Evolutionary conservation across 2,113 vertebrate genomes (phyloP), one percentile per base, ranked within the genome.

Genomic region (Poeciliopsis occidentalis): DNA sequence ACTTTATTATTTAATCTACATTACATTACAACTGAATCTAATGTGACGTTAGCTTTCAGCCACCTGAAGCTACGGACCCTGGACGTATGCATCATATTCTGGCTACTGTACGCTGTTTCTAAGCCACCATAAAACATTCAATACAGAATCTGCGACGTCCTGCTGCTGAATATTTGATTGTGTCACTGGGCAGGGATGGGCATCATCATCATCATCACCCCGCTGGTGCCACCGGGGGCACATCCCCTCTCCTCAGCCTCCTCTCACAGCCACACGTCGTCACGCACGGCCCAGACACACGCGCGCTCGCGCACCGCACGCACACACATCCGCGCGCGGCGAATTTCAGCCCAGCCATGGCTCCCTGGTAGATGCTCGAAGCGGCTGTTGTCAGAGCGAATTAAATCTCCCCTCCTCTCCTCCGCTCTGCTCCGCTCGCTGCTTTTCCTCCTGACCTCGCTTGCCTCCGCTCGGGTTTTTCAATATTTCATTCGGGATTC

Each of bases 401-500:
- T 93, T 89, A 89, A 86, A 91, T 89, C 89, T 70, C 79, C 88
- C 76, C 82, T 82, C 75, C 69, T 76, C 44, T 17, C 81, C 82
- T 57, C 51, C n/a, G 22, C 51, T 57, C 82, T 81, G 85, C 81
- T 84, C 81, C 81, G 85, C 87, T 79, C n/a, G 51, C 51, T 57
- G 51, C 22, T 57, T 57, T 82, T 89, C 80, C 84, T 87, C 85
- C 94, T 96, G 95, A 96, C 96, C 95, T 96, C 95, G 94, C 91
- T 92, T 87, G 92, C 93, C 88, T 93, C 92, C 72, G 87, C 81
- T 91, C 76, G 65, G 89, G 92, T 88, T 86, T 92, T 93, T 92
- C 87, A 91, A 91, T 92, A 90, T 94, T 94, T 91, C 87, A 94
- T 91, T 90, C 85, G 87, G 85, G 89, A 91, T 89, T 92, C 89